Base-by-base conservation (phyloP, 1,140 invertebrate species). In the Drosophila insularis region DNA sequence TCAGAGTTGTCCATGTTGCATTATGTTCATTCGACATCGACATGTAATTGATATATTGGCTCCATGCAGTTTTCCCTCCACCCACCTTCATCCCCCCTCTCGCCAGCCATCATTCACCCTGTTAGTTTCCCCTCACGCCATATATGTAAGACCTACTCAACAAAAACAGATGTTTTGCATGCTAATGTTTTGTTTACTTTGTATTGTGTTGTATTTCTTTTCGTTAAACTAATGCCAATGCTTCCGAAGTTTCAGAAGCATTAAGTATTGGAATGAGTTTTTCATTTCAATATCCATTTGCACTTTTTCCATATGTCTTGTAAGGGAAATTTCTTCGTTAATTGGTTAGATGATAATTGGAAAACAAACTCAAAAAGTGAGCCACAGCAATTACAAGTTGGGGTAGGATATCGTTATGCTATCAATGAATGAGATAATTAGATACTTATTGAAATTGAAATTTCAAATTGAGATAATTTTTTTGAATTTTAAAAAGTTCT, bases 21-120 rank as follows among this genome's bases (percentile, higher is more conserved):
- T 80, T 81, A 81, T 74, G 71, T 70, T 71, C 37, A 68, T 70
- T 67, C 65, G 84, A 82, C 69, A 82, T 81, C 66, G 61, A 73
- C 82, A 74, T 84, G 82, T 87, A 87, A 87, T 87, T 87, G 82
- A 87, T 87, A 89, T 87, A 86, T 86, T 86, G 81, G 69, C 81
- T 77, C 53, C 75, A 74, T 71, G 72, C 71, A 72, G 71, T 73
- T 56, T 70, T 17, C 55, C 27, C 32, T 14, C 21, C 68, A 67
- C 61, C 67, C 62, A 46, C 73, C 73, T 46, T 31, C 46, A 23
- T 23, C 40, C 31, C 4, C 13, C 37, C 37, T 43, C 40, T 43
- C 11, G 7, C 17, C 31, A 19, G 10, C 35, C 8, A n/a, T n/a
- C 31, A 35, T 55, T n/a, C n/a, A n/a, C n/a, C n/a, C n/a, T n/a